A percentile compares a stretch with the other conserved stretches of the same genome.
Conservation (phyloP, 37 sponge, comb jelly and placozoan species). For the Theonella swinhoei region DNA sequence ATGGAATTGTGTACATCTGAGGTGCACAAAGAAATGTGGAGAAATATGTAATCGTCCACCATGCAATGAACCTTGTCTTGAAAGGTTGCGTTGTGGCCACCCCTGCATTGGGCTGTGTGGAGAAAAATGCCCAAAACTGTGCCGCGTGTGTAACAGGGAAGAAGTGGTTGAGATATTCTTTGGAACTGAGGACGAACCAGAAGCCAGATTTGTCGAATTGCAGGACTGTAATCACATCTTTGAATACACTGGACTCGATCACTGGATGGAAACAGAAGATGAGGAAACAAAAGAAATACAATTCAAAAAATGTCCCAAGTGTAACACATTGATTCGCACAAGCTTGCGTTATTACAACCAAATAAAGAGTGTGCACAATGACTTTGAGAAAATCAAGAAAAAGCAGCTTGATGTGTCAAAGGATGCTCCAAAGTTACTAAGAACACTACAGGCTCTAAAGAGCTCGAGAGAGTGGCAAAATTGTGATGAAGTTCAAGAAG, state of each 20-base stretch:
- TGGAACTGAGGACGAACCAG: conserved; percentile 83
- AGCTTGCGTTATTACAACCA: conserved; percentile 84
- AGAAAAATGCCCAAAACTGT: conserved; percentile 77
- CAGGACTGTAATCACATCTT: conserved; percentile 84
- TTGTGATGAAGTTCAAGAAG: neutral
- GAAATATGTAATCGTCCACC: conserved; percentile 75
- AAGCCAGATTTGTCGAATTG: conserved; percentile 83
- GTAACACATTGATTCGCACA: conserved; percentile 69
- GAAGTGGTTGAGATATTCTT: conserved; percentile 81
- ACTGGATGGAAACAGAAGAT: conserved; percentile 68
- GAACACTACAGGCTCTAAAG: neutral
- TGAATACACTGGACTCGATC: conserved; percentile 79
- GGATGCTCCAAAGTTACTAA: neutral
- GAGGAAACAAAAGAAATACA: conserved; percentile 38
- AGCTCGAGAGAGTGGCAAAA: neutral
- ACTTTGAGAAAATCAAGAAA: conserved; percentile 72
- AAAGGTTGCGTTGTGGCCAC: conserved; percentile 70
- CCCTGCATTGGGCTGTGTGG: conserved; percentile 93
- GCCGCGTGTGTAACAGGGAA: conserved; percentile 65
- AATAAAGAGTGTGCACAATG: conserved; percentile 59
- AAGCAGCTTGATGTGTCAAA: conserved; percentile 16
- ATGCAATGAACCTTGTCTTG: conserved; percentile 61
- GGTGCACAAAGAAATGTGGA: conserved; percentile 77
- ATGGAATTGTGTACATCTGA: conserved; percentile 79
- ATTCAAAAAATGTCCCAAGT: conserved; percentile 81